phyloP scores from a whole-genome alignment of 2,888 invertebrate genomes.

The Philonicus albiceps region DNA sequence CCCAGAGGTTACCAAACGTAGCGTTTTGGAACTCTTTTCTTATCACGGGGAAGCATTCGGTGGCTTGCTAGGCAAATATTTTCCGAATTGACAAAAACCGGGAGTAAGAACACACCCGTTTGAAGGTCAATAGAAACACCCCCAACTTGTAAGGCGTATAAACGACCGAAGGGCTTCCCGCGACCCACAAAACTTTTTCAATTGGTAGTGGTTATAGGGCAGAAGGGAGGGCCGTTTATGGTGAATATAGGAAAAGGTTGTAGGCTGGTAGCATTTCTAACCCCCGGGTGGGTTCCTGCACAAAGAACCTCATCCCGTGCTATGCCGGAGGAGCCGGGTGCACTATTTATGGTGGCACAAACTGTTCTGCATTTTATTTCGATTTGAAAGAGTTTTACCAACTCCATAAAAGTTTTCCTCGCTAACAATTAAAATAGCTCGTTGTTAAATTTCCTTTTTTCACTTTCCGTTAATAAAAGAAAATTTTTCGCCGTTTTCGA shows the following conservation, averaged over 20 bases:
- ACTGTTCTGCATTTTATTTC: neutral
- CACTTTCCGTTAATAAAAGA: neutral
- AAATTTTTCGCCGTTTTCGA: neutral
- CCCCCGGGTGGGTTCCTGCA: neutral
- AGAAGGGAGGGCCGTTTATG: neutral
- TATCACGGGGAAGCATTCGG: neutral
- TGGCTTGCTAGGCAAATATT: neutral
- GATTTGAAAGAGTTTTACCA: neutral
- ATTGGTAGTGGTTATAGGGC: neutral
- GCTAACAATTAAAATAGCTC: neutral
- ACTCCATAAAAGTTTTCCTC: conserved; percentile 7
- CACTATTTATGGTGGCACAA: neutral
- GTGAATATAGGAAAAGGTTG: neutral
- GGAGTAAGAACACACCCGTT: neutral
- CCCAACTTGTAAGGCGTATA: neutral
- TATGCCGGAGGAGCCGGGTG: neutral
- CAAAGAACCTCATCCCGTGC: neutral
- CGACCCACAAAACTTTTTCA: neutral
- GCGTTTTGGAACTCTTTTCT: neutral
- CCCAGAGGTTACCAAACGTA: neutral
- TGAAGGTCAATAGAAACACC: neutral
- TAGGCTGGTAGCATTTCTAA: neutral
- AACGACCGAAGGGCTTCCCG: neutral
- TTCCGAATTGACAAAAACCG: neutral
- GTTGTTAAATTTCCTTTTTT: neutral